Conservation (phyloP, 2,888 invertebrate genomes). For the Athrips mouffetella region DNA sequence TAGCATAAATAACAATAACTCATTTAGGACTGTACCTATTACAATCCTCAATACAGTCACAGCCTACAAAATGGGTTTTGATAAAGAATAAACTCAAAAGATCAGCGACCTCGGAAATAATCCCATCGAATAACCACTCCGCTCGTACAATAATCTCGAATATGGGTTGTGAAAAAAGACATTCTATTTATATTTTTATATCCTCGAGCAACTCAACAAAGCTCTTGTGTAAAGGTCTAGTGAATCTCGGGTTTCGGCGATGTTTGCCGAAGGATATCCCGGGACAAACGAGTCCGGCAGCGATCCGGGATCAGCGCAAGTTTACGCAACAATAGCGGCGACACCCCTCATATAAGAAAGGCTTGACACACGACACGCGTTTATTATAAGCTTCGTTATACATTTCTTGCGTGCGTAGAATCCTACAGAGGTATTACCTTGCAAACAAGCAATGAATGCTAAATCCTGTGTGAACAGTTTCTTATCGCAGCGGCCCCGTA, state of each 20-base stretch:
- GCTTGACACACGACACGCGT: background rate
- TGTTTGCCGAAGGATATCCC: slow-evolving; percentile 73
- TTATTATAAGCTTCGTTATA: background rate
- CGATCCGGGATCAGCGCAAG: slow-evolving; percentile 58
- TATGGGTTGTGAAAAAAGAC: slow-evolving; percentile 39
- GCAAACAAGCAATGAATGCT: background rate
- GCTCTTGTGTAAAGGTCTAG: slow-evolving; percentile 70
- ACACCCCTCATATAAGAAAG: slow-evolving; percentile 53
- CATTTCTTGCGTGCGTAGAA: background rate
- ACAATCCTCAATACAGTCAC: too few species aligned
- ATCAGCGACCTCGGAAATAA: slow-evolving; percentile 34
- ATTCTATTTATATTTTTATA: slow-evolving; percentile 63
- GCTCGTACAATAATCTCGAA: slow-evolving; percentile 31
- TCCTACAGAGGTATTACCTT: background rate
- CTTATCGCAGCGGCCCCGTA: background rate
- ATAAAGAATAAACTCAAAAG: background rate
- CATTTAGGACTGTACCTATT: too few species aligned
- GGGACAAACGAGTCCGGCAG: slow-evolving; percentile 68
- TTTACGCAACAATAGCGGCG: slow-evolving; percentile 67
- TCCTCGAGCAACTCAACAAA: slow-evolving; percentile 54
- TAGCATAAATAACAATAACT: too few species aligned
- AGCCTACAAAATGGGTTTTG: background rate
- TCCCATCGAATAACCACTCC: slow-evolving; percentile 42
- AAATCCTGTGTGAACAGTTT: background rate
- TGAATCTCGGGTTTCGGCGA: slow-evolving; percentile 69